phyloP scores from a whole-genome alignment of 2,113 vertebrate species.

The Phyllostomus hastatus region DNA sequence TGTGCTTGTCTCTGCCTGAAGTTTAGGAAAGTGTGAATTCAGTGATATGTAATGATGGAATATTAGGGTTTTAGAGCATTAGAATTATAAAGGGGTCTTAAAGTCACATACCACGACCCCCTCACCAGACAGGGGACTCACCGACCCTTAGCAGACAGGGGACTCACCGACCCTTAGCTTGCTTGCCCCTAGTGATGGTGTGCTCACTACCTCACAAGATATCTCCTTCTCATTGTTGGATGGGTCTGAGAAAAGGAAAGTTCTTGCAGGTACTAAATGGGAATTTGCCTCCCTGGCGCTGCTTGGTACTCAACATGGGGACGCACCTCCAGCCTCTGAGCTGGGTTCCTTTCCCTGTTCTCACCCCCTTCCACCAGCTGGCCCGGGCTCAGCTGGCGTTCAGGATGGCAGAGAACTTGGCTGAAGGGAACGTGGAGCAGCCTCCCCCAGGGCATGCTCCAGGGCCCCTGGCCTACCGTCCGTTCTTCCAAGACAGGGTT shows the following conservation, averaged over 20 bases:
- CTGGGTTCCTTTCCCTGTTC: neutral
- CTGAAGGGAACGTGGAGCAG: neutral
- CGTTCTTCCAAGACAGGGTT: neutral
- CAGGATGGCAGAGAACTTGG: neutral
- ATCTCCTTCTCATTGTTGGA: neutral
- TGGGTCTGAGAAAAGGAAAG: neutral
- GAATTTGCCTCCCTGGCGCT: neutral
- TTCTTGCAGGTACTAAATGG: neutral
- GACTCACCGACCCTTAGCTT: neutral
- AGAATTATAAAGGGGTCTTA: neutral
- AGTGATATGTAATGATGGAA: fast-evolving
- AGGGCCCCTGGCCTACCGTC: neutral
- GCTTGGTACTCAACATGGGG: fast-evolving
- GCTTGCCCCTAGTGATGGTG: neutral
- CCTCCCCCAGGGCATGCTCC: neutral
- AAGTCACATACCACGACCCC: neutral
- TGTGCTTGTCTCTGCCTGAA: neutral
- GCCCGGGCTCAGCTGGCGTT: neutral
- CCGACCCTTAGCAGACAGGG: neutral
- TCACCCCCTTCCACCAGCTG: neutral
- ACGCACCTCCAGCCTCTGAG: neutral
- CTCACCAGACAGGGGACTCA: no score
- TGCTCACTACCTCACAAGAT: fast-evolving
- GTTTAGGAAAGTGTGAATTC: neutral
- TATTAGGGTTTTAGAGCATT: no score